Percentiles rank a stretch among this genome's conserved stretches.
Evolutionary conservation across 2,797 vertebrate species (phyloP).

Genomic region (Sebastes iracundus): DNA sequence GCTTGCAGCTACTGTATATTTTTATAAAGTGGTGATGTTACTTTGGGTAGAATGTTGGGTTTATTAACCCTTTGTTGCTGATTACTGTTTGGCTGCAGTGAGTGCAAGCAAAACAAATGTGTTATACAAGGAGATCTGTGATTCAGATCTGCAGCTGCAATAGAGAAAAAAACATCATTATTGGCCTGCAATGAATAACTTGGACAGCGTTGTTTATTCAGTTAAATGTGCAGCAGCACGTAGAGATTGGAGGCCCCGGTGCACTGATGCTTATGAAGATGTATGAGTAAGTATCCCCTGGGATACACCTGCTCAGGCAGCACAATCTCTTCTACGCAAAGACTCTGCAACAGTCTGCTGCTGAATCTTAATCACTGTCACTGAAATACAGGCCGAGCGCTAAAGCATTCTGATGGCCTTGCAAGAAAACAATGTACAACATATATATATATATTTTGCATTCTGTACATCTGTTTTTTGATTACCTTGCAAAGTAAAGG

Average conservation of each 20-base stretch:
- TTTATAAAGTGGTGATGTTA: not conserved
- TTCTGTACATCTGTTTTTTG: slow-evolving; percentile 10
- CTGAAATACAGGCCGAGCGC: slow-evolving; percentile 9
- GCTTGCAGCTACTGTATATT: not conserved
- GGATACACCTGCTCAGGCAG: slow-evolving; percentile 32
- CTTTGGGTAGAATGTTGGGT: not conserved
- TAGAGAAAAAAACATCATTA: not conserved
- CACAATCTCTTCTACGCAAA: slow-evolving; percentile 25
- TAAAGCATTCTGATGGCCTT: slow-evolving; percentile 26
- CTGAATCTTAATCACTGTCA: slow-evolving; percentile 33
- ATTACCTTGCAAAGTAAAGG: slow-evolving; percentile 26
- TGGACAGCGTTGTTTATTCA: slow-evolving; percentile 33
- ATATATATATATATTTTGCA: not conserved
- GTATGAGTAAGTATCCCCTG: slow-evolving; percentile 14
- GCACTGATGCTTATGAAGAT: slow-evolving; percentile 31
- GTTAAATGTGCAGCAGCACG: slow-evolving; percentile 5
- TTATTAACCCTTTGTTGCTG: not conserved
- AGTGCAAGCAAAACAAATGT: not conserved
- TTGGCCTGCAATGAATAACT: slow-evolving; percentile 19
- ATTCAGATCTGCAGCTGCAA: not conserved
- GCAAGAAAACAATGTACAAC: slow-evolving; percentile 23
- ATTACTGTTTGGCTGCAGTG: not conserved
- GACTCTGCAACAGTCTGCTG: slow-evolving; percentile 1
- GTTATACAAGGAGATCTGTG: not conserved
- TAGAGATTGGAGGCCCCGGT: not conserved